These are phyloP conservation scores for Chinchilla lanigera DNA, from an alignment of 2,113 vertebrate genomes.

Conservation along the genomic window DNA sequence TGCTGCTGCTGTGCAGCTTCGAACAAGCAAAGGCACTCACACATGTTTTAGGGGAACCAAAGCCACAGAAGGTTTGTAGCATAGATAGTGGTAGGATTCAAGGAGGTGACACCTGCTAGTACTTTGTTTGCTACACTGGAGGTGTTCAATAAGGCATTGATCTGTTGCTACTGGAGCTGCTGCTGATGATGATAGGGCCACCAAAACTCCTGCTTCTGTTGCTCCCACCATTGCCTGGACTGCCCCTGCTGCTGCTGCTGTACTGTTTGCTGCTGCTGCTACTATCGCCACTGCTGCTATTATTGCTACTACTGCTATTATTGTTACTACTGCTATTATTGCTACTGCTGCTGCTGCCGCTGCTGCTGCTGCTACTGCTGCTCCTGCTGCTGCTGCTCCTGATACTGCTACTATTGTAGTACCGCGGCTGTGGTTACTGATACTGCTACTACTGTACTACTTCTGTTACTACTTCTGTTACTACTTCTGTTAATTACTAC, in stretches of 20 bases:
- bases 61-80: neutral
- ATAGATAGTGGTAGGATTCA: neutral
- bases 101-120: neutral
- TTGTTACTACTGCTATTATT: rapidly evolving
- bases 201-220: neutral
- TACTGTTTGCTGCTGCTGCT: neutral
- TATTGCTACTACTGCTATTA: neutral
- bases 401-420: no score
- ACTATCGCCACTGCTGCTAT: rapidly evolving
- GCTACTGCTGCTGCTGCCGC: no score
- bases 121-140: neutral
- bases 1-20: neutral
- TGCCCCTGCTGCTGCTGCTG: neutral
- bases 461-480: no score
- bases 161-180: neutral
- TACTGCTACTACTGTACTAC: rapidly evolving
- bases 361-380: rapidly evolving
- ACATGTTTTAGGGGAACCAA: neutral
- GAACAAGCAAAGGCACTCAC: neutral
- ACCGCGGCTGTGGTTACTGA: no score
- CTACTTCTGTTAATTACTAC: neutral
- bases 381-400: neutral
- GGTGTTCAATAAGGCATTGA: neutral
- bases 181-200: neutral
- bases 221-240: neutral